Base-by-base conservation (phyloP, 2,797 vertebrate genomes). In the Diplodus puntazzo region DNA sequence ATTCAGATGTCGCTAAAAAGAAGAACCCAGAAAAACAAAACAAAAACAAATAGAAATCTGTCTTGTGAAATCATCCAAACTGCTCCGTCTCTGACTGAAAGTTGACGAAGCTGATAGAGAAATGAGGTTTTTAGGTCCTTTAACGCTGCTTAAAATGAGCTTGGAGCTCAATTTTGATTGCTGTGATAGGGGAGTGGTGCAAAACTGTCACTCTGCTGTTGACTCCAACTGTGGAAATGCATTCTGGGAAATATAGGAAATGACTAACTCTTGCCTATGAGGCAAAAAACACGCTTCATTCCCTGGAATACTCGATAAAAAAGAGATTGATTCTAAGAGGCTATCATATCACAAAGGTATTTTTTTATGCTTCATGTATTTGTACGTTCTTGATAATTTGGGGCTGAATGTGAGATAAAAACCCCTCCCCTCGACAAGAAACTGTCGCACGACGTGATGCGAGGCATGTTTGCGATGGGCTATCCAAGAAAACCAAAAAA, bases 401-500 rank as follows among this genome's bases (percentile, higher is more conserved):
- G 4, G 9, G 20, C 23, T 18, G 63, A 13, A 11, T 18, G 46
- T 25, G 2, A 43, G 46, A 54, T 46, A 9, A 30, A 21, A 68
- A 73, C 34, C 42, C 20, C 42, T 42, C 64, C 73, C 11, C 67
- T 80, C 74, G 16, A 61, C 66, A 49, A 59, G 45, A 50, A 45
- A 50, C 55, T n/a, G 69, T 63, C 10, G 25, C 46, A 45, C 4
- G 30, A 30, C 30, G 30, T 30, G 30, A 30, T 30, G 67, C 2
- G 53, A 64, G 65, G 53, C 80, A 55, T 81, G 82, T 84, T 87
- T 87, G 80, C 13, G 25, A 84, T 54, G 73, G 79, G 76, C 84
- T 72, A 11, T 74, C 82, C 83, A 75, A 81, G 71, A 75, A 80
- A 69, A 81, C 45, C 80, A 77, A 81, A 65, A 79, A 78, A 82